Evolutionary conservation across 2,113 vertebrate genomes (phyloP), one percentile per base, ranked within the genome.

Genomic region (Raphicerus campestris): DNA sequence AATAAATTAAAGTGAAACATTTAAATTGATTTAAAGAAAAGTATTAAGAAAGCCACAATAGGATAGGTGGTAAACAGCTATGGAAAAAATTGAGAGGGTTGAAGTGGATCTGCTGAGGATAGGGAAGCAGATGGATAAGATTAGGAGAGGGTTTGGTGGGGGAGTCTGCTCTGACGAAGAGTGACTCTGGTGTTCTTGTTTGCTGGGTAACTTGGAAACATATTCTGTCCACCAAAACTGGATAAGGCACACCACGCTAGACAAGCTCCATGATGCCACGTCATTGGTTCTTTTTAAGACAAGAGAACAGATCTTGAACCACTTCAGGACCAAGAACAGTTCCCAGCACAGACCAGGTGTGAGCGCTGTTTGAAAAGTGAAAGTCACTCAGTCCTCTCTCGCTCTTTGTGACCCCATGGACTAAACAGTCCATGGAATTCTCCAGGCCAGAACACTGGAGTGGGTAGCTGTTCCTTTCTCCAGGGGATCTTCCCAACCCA

Each of bases 21-120:
- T 94, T 53, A 39, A 70, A 11, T 35, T 84, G 63, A 47, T 45
- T 83, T 86, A 78, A 83, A 86, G 70, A 80, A 49, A 35, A 73
- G 10, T 47, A 22, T 75, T 60, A 47, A 49, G n/a, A 83, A 84
- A 60, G 42, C 45, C 47, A 60, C 26, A 45, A 4, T 3, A 56
- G 61, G 78, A 24, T 39, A 66, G 22, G 17, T 42, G 86, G 77
- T 17, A 53, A 32, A 20, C 5, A 30, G 14, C 82, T 39, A 2
- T 26, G 49, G 87, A n/a, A 53, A 30, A 85, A 66, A 61, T 0
- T 7, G 80, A 84, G 30, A 42, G 20, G 4, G n/a, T 66, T 58
- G 26, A 56, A 8, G 1, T 60, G 81, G 19, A 16, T 56, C 32
- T 15, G 5, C 0, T 10, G 47, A 75, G 32, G 66, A 19, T 19